Base-by-base conservation (phyloP, 2,113 vertebrate genomes). In the Nannobrachium achirus region DNA sequence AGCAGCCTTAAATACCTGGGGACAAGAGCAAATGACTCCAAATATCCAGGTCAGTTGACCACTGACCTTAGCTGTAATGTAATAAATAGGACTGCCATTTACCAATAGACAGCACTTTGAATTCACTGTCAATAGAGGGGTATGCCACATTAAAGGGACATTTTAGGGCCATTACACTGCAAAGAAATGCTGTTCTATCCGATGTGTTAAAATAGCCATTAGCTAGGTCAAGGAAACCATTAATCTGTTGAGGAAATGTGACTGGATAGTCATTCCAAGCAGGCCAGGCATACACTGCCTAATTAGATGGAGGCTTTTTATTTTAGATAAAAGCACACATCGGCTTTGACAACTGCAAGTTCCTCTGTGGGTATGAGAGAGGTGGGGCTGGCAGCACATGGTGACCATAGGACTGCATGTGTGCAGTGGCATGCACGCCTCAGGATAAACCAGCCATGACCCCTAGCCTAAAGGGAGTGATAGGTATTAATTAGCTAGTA, bases 271-370 rank as follows among this genome's bases (percentile, higher is more conserved):
- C 51, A 77, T 63, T 64, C 15, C 68, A 73, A 51, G 11, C n/a
- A n/a, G n/a, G n/a, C n/a, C n/a, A n/a, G n/a, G n/a, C 53, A 61
- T 76, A 52, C 6, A 0, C 42, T 56, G 56, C 57, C 49, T 50
- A 61, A 53, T 60, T 60, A 38, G 49, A 73, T 68, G 56, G 50
- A 63, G 39, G 48, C 40, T 49, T 72, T 75, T 77, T 63, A 74
- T 75, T 82, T 78, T 46, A 72, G 69, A 73, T 52, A 59, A 59
- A 78, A 66, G 20, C 59, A 75, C 69, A 68, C 82, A 69, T 71
- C 66, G 69, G 58, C 71, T 84, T 74, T 73, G 79, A 86, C 82
- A 89, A 90, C 79, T 77, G 68, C 53, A 82, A 72, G 74, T 67
- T 79, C 57, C 62, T 70, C 69, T 20, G 44, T 56, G 19, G 44